Percentiles rank a stretch among this genome's conserved stretches.
Conservation (phyloP, 2,888 invertebrate species). For the Limnephilus lunatus region DNA sequence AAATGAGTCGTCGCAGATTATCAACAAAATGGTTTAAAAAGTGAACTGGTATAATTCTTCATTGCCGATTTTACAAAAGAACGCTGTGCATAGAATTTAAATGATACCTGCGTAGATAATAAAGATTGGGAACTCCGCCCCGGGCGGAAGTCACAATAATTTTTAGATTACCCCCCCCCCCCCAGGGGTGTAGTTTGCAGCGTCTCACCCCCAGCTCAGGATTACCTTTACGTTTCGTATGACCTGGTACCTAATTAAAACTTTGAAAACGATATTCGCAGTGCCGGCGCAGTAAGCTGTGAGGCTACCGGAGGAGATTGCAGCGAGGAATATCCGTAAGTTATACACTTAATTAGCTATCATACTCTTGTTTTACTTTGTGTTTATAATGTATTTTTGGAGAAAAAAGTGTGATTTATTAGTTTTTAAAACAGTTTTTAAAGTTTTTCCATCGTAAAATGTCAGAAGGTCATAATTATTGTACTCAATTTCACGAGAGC, state of each 20-base stretch:
- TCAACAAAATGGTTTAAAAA: not conserved
- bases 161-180: constrained; percentile 61
- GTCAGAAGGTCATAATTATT: not conserved
- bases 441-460: not conserved
- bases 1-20: not conserved
- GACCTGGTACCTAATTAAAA: constrained; percentile 65
- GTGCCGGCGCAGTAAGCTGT: constrained; percentile 21
- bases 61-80: not conserved
- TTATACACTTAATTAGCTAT: not conserved
- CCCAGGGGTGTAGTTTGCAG: constrained; percentile 55
- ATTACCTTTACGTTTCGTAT: constrained; percentile 58
- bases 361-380: not conserved
- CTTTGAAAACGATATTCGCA: constrained; percentile 60
- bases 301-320: not conserved
- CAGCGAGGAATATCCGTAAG: not conserved
- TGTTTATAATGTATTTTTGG: not conserved
- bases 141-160: constrained; percentile 50
- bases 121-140: not conserved
- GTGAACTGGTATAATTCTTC: not conserved
- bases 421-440: not conserved
- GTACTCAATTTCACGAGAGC: not conserved
- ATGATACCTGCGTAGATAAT: constrained; percentile 32
- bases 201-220: constrained; percentile 17
- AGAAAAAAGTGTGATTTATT: not conserved
- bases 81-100: constrained; percentile 22